A percentile compares a stretch with the other conserved stretches of the same genome.
These are phyloP conservation scores for Thinocorus orbignyianus DNA, from an alignment of 2,113 vertebrate genomes.

Conservation along the genomic window DNA sequence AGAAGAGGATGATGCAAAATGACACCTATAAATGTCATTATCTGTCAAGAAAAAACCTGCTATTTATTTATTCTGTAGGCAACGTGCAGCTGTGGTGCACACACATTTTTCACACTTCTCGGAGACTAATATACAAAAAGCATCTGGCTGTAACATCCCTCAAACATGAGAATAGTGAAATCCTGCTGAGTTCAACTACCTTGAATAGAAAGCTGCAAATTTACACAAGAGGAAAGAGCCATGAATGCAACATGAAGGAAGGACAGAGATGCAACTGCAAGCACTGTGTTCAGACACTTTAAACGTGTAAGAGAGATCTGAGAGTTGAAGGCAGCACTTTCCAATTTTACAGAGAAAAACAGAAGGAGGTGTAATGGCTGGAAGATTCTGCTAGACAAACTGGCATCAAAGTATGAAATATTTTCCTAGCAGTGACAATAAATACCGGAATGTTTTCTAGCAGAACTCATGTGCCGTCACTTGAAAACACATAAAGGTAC, in stretches of 20 bases:
- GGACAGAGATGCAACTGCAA: background rate
- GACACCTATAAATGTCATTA: background rate
- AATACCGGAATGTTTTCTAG: background rate
- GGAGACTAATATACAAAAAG: background rate
- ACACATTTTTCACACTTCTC: background rate
- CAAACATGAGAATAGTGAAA: background rate
- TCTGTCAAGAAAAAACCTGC: background rate
- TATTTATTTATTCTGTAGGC: background rate
- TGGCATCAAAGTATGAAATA: background rate
- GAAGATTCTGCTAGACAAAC: background rate
- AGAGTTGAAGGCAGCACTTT: background rate
- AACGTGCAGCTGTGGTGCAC: rapidly evolving
- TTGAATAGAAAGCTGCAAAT: background rate
- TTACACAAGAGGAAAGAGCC: background rate
- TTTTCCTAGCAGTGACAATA: background rate
- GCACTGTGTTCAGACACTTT: background rate
- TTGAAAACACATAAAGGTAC: background rate
- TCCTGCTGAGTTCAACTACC: background rate
- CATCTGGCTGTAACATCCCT: background rate
- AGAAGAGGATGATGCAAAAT: background rate
- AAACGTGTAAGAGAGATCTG: background rate
- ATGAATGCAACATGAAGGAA: background rate
- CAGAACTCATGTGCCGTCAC: background rate
- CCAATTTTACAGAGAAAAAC: background rate
- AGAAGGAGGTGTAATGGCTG: background rate